Evolutionary conservation across 2,113 vertebrate species (phyloP), one percentile per base, ranked within the genome.

Genomic region (Takifugu bimaculatus): DNA sequence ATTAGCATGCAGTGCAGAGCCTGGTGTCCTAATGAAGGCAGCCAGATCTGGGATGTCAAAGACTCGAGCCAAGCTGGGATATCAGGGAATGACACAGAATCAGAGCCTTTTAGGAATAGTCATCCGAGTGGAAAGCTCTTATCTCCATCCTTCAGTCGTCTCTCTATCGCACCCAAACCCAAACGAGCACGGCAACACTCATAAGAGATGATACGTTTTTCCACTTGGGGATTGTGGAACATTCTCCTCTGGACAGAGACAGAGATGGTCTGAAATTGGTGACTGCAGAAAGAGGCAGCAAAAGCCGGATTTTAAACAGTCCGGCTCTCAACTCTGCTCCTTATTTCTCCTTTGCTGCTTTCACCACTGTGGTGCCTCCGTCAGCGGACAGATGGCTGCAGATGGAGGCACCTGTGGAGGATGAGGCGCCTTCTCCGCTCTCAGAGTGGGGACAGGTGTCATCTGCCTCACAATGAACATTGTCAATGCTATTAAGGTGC

Each of bases 71-170:
- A 44, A 72, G 56, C 67, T 60, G 80, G 83, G 63, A 81, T 70
- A 81, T 79, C 64, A 60, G 77, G 72, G 80, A 86, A 83, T 66
- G 68, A 83, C 76, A 73, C 35, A 70, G 72, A 82, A 82, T 77
- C 68, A 15, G 70, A 6, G 63, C 68, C 75, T 48, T 72, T 50
- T 45, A 64, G 79, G 85, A 86, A 84, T 84, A 84, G 74, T 58
- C 29, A 74, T 55, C 44, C 27, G 61, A 78, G 73, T 78, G 75
- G 73, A 68, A 65, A 67, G 50, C 71, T 64, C 77, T 87, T 90
- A 89, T 89, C 85, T 69, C 60, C 49, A 56, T 77, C 71, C 82
- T 69, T 79, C 88, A 90, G 87, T 81, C 73, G 53, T 74, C 71
- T 56, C 39, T 43, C 39, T 52, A 47, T 51, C 63, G 14, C 7